A percentile compares a stretch with the other conserved stretches of the same genome.
phyloP scores from a whole-genome alignment of 2,888 invertebrate genomes.

The Xestia ashworthii region DNA sequence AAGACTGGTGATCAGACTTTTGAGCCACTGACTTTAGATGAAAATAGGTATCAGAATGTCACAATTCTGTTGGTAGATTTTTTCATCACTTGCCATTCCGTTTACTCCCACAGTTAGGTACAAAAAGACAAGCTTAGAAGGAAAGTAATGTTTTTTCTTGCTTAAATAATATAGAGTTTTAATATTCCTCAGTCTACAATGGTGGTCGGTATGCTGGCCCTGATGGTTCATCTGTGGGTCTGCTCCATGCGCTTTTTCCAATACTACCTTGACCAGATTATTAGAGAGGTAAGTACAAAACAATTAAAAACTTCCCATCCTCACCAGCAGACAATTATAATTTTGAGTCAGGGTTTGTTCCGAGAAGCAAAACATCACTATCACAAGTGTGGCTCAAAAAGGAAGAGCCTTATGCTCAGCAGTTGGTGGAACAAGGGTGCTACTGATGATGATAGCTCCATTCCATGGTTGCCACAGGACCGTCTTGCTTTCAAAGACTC shows the following conservation, averaged over 20 bases:
- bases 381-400: background rate
- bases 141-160: background rate
- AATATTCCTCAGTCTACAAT: slow-evolving; percentile 79
- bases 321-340: background rate
- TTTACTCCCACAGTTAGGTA: background rate
- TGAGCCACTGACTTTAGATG: background rate
- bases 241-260: slow-evolving; percentile 88
- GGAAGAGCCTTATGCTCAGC: background rate
- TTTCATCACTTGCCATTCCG: too few relatives aligned
- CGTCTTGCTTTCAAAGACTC: background rate
- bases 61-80: background rate
- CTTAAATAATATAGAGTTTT: background rate
- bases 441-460: background rate
- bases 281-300: slow-evolving; percentile 82
- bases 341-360: background rate
- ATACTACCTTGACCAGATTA: slow-evolving; percentile 86
- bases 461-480: background rate
- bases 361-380: background rate
- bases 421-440: background rate
- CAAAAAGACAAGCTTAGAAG: background rate
- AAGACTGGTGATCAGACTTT: background rate
- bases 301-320: background rate
- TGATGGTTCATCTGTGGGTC: slow-evolving; percentile 88
- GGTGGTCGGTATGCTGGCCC: slow-evolving; percentile 86
- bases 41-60: background rate